These are phyloP conservation scores for Amphipyra tragopoginis DNA, from an alignment of 2,888 invertebrate genomes.

Conservation along the genomic window DNA sequence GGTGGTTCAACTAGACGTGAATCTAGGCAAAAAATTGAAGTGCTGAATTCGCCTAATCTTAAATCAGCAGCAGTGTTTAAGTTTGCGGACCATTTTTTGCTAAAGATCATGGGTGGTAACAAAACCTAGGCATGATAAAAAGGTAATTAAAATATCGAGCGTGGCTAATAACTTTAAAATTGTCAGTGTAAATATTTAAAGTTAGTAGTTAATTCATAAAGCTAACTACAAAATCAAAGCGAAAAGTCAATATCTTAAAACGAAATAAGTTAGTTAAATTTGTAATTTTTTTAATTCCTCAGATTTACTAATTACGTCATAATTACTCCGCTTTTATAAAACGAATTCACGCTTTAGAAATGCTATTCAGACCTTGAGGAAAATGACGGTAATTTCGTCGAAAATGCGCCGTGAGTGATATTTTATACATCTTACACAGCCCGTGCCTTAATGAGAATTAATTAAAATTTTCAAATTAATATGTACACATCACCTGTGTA, in stretches of 20 bases:
- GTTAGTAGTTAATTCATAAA: too few species aligned
- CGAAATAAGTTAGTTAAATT: background rate
- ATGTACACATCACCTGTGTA: conserved; percentile 56
- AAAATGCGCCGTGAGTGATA: conserved; percentile 35
- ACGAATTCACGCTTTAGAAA: conserved; percentile 20
- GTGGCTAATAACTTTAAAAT: background rate
- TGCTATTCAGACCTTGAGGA: conserved; percentile 12
- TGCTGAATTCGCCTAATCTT: background rate
- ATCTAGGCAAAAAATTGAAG: conserved; percentile 27
- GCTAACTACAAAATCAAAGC: too few species aligned
- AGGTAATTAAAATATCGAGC: conserved; percentile 26
- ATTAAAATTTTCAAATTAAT: conserved; percentile 59
- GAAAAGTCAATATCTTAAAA: too few species aligned
- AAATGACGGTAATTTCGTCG: conserved; percentile 36
- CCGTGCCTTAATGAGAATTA: conserved; percentile 47
- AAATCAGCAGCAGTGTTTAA: conserved; percentile 13
- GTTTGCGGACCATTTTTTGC: conserved; percentile 31
- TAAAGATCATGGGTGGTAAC: conserved; percentile 1
- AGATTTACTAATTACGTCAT: background rate
- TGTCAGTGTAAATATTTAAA: background rate
- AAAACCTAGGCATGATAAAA: conserved; percentile 30
- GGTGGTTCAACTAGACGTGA: conserved; percentile 20
- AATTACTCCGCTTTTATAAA: conserved; percentile 1
- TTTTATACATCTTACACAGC: conserved; percentile 46
- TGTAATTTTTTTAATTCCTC: background rate